These are phyloP conservation scores for Sterrhoptilus dennistouni DNA, from an alignment of 2,113 vertebrate genomes.

Conservation along the genomic window DNA sequence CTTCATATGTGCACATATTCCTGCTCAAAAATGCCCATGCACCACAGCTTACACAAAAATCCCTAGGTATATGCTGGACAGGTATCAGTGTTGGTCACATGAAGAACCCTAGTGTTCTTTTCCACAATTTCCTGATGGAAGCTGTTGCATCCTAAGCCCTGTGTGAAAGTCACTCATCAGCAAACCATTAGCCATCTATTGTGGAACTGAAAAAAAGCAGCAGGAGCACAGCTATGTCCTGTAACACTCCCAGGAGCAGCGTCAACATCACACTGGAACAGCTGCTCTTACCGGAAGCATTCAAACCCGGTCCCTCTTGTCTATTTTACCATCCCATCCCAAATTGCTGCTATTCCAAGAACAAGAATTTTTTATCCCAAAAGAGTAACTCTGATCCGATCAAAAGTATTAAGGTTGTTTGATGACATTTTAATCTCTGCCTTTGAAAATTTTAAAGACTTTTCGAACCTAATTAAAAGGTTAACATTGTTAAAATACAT, in stretches of 20 bases:
- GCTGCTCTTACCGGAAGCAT: background rate
- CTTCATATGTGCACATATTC: rapidly evolving
- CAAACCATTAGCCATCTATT: background rate
- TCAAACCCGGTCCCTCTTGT: background rate
- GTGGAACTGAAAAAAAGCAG: background rate
- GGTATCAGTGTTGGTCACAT: background rate
- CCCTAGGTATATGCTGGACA: background rate
- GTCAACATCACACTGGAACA: background rate
- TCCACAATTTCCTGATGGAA: background rate
- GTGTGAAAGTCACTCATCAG: background rate
- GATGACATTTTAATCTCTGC: background rate
- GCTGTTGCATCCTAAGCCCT: background rate
- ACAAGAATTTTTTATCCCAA: background rate
- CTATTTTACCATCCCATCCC: background rate
- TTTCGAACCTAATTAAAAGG: background rate
- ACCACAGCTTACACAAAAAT: background rate
- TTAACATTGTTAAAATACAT: background rate
- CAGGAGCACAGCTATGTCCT: background rate
- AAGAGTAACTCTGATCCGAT: background rate
- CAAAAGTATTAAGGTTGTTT: background rate
- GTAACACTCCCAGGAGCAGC: background rate
- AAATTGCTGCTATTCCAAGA: background rate
- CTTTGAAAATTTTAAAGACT: background rate
- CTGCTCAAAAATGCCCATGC: background rate
- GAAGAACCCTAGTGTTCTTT: background rate